Evolutionary conservation across 1,140 invertebrate species (phyloP), one percentile per base, ranked within the genome.

Genomic region (Drosophila nigrodunni): DNA sequence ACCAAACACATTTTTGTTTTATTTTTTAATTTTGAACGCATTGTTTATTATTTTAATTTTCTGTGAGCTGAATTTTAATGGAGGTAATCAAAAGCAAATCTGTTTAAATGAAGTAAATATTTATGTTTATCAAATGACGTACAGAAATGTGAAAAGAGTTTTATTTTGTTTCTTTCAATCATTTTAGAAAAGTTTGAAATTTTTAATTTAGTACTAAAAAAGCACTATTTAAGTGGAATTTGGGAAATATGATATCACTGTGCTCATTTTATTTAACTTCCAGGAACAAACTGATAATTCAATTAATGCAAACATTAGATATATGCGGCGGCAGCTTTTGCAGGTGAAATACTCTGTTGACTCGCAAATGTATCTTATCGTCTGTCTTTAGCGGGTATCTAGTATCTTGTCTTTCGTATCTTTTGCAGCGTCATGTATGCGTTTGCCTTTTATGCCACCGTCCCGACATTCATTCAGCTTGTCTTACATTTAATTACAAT

Each of bases 301-400:
- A 85, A 85, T 89, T 85, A 89, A 78, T 66, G 69, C 74, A 83
- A 89, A 88, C 83, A 89, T 50, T 3, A 68, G 67, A 64, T 65
- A 66, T 62, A 73, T 18, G 54, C 21, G 46, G 52, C 39, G 60
- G 44, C 55, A 64, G 49, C 21, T 41, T 41, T 41, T 58, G 57
- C n/a, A 25, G 55, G 50, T 54, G 50, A 52, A 78, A 55, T 41
- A 55, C 35, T 18, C 41, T 57, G 59, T 21, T 62, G 55, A 74
- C 64, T 58, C 18, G 49, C 57, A 76, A 73, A 77, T 79, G 61
- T 80, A 87, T 87, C 83, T 87, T 87, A 87, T 87, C 82, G 83
- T 46, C 43, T 72, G 83, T 50, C 46, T 79, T 88, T 75, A 37
- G 69, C 34, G 18, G 44, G 65, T 85, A 89, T 89, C 83, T 83